A percentile compares a stretch with the other conserved stretches of the same genome.
phyloP scores from a whole-genome alignment of 2,113 vertebrate species.

The Alectura lathami region DNA sequence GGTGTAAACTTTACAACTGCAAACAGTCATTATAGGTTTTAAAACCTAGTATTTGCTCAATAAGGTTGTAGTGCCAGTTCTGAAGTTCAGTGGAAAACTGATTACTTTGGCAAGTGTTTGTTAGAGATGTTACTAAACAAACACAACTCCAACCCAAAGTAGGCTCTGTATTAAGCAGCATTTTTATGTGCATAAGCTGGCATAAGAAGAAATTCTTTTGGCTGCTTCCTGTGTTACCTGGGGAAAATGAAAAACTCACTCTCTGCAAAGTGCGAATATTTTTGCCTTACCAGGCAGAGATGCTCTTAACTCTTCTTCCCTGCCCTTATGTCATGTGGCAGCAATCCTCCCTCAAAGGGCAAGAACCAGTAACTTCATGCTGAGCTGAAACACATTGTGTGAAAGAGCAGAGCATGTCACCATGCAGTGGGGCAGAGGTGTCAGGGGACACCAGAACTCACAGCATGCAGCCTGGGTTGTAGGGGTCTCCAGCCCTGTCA shows the following conservation, averaged over 20 bases:
- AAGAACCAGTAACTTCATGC: neutral
- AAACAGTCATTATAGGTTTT: neutral
- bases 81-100: slow-evolving; percentile 7
- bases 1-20: neutral
- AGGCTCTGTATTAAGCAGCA: neutral
- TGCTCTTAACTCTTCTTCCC: neutral
- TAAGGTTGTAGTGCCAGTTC: neutral
- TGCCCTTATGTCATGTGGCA: accelerated
- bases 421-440: neutral
- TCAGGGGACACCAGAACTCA: accelerated
- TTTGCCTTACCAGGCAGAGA: neutral
- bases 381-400: neutral
- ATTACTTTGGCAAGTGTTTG: neutral
- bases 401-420: accelerated
- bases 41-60: neutral
- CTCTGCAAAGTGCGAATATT: neutral
- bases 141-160: neutral
- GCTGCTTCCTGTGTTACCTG: neutral
- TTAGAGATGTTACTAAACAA: slow-evolving; percentile 23
- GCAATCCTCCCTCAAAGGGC: neutral
- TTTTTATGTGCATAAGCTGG: slow-evolving; percentile 1
- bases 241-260: neutral
- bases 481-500: neutral
- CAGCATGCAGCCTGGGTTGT: neutral
- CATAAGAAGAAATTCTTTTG: neutral